Evolutionary conservation across 2,888 invertebrate genomes (phyloP).

Genomic region (Acanthosepion esculentum): DNA sequence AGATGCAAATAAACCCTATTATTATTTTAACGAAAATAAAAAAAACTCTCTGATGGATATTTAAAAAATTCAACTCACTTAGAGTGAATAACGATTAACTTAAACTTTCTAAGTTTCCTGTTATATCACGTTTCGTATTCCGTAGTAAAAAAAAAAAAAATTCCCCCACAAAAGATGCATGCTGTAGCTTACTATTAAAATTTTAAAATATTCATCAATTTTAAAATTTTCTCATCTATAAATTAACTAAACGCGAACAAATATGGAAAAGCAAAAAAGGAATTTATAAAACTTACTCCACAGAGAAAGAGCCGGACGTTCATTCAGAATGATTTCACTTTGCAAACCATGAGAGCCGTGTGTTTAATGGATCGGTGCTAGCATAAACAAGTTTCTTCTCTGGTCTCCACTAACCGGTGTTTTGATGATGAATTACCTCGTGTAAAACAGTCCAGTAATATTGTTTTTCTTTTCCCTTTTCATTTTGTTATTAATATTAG

Average conservation of each 20-base stretch:
- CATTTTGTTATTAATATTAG: too few relatives aligned
- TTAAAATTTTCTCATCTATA: not conserved
- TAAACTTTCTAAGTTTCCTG: not conserved
- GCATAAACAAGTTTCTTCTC: not conserved
- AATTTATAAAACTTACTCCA: slow-evolving; percentile 13
- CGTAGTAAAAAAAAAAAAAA: not conserved
- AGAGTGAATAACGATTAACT: not conserved
- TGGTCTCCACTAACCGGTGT: not conserved
- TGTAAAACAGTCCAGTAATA: too few relatives aligned
- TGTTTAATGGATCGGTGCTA: not conserved
- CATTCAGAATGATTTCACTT: slow-evolving; percentile 39
- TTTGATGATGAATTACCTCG: not conserved
- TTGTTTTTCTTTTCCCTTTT: too few relatives aligned
- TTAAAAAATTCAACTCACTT: too few relatives aligned
- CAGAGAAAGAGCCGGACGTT: slow-evolving; percentile 39
- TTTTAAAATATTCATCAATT: not conserved
- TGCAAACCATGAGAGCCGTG: not conserved
- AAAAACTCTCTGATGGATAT: too few relatives aligned
- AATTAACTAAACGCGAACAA: not conserved
- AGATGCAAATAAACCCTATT: too few relatives aligned
- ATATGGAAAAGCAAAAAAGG: not conserved
- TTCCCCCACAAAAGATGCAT: not conserved
- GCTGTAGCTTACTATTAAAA: not conserved
- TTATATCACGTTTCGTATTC: not conserved
- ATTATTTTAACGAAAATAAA: too few relatives aligned